Conservation (phyloP, 1,140 invertebrate genomes). For the Euwallacea fornicatus region DNA sequence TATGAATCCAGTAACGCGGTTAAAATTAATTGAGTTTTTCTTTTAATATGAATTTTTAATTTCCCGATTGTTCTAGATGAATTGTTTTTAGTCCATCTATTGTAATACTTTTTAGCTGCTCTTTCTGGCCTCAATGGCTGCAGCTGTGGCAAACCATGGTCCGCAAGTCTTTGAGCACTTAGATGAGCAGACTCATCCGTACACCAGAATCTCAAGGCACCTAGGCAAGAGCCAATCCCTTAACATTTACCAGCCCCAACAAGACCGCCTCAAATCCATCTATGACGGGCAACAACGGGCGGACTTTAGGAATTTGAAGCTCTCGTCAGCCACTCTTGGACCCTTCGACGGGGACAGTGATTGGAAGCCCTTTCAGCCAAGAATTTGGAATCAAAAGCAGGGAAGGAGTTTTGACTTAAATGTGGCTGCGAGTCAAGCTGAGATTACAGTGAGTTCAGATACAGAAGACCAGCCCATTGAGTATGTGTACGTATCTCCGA, state of each 20-base stretch:
- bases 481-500: slow-evolving; percentile 30
- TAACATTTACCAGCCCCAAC: slow-evolving; percentile 43
- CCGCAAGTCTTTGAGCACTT: slow-evolving; percentile 44
- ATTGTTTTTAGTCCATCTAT: too few species aligned
- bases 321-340: not conserved
- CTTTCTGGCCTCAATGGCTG: too few species aligned
- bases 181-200: slow-evolving; percentile 29
- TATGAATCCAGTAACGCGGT: too few species aligned
- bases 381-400: too few species aligned
- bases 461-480: not conserved
- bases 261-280: slow-evolving; percentile 39
- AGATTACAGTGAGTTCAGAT: not conserved
- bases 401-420: not conserved
- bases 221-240: slow-evolving; percentile 23
- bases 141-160: slow-evolving; percentile 8
- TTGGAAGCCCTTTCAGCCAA: slow-evolving; percentile 34
- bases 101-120: too few species aligned
- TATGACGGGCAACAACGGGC: slow-evolving; percentile 44
- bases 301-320: slow-evolving; percentile 29
- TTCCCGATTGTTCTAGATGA: too few species aligned
- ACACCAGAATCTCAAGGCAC: slow-evolving; percentile 32
- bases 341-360: slow-evolving; percentile 12
- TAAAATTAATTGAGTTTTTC: too few species aligned
- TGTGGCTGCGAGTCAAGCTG: slow-evolving; percentile 10
- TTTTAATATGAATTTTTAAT: too few species aligned